Conservation (phyloP, 2,113 vertebrate species). For the Ursus arctos region DNA sequence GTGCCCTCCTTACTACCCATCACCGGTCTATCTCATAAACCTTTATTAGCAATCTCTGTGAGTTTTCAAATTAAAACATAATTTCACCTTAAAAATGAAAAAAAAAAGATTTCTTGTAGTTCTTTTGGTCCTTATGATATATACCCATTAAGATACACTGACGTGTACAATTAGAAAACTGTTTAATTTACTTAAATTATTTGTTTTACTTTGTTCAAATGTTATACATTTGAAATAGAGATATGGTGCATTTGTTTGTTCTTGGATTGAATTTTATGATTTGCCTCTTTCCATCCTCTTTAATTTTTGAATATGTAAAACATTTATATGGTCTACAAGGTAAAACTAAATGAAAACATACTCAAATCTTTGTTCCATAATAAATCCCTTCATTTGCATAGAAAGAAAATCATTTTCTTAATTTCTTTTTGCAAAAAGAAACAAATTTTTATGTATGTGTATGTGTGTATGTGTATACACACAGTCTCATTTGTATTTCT, state of each 20-base stretch:
- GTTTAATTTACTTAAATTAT: not conserved
- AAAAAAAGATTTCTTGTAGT: not conserved
- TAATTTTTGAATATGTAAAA: not conserved
- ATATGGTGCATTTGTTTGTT: not conserved
- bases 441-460: not conserved
- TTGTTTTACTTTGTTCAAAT: not conserved
- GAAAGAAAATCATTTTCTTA: not conserved
- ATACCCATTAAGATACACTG: not conserved
- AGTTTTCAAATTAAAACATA: slow-evolving; percentile 53
- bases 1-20: no score
- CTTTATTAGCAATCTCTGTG: not conserved
- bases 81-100: not conserved
- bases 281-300: not conserved
- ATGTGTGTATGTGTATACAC: not conserved
- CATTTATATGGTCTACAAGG: not conserved
- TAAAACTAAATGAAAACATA: not conserved
- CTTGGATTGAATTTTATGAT: not conserved
- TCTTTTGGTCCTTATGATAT: not conserved
- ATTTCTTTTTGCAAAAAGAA: not conserved
- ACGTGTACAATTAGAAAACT: not conserved
- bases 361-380: not conserved
- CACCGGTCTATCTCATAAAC: not conserved
- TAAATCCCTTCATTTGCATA: not conserved
- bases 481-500: not conserved
- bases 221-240: not conserved